Conservation (phyloP, 2,888 invertebrate species). For the Dorcus hopei region DNA sequence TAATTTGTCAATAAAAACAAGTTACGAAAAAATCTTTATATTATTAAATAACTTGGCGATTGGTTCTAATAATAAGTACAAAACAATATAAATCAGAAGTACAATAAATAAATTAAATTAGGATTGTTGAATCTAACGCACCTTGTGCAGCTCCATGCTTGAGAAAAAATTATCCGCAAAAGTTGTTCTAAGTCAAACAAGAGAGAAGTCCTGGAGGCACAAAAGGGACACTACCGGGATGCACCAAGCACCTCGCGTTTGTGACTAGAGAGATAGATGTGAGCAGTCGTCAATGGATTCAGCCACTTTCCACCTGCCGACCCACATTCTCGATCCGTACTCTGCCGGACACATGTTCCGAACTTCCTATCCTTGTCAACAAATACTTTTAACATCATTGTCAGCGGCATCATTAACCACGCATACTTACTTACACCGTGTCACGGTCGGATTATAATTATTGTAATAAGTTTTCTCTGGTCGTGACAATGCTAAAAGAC, state of each 20-base stretch:
- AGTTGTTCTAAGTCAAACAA: not conserved
- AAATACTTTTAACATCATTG: constrained; percentile 15
- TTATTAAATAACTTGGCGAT: too few relatives aligned
- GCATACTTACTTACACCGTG: not conserved
- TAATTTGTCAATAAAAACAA: too few relatives aligned
- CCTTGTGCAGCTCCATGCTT: constrained; percentile 22
- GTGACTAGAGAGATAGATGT: constrained; percentile 23
- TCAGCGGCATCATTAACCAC: not conserved
- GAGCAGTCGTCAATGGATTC: constrained; percentile 23
- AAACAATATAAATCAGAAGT: too few relatives aligned
- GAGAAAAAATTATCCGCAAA: constrained; percentile 1
- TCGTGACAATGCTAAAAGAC: not conserved
- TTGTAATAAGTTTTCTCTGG: constrained; percentile 2
- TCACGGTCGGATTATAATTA: constrained; percentile 3
- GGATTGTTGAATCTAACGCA: constrained; percentile 5
- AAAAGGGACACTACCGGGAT: constrained; percentile 17
- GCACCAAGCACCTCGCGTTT: constrained; percentile 22
- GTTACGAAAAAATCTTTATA: too few relatives aligned
- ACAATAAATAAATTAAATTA: not conserved
- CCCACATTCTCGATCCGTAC: constrained; percentile 25
- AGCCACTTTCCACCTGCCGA: constrained; percentile 30
- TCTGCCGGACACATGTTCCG: constrained; percentile 23
- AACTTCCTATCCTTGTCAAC: constrained; percentile 24
- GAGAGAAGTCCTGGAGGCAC: constrained; percentile 8
- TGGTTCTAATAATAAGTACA: too few relatives aligned